These are phyloP conservation scores for Doryteuthis pealeii DNA, from an alignment of 1,140 invertebrate genomes.

Conservation along the genomic window DNA sequence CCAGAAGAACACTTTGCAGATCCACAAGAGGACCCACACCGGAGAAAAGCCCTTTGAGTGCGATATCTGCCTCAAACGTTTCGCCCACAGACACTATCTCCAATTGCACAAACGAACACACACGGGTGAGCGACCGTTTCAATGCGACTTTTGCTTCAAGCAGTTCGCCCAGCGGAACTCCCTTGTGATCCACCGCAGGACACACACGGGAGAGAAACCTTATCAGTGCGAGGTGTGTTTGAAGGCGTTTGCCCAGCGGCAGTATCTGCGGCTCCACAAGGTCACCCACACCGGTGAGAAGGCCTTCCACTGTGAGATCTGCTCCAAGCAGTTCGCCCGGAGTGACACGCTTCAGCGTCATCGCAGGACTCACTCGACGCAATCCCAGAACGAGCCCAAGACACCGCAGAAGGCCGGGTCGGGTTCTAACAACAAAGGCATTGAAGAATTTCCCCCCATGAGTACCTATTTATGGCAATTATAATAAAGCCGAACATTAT, in stretches of 20 bases:
- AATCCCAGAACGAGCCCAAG: not conserved
- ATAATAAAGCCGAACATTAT: not conserved
- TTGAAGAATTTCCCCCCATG: not conserved
- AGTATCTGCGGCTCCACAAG: constrained; percentile 84
- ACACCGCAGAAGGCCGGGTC: not conserved
- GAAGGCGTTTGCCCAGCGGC: constrained; percentile 85
- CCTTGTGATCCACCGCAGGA: not conserved
- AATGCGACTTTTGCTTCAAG: constrained; percentile 64
- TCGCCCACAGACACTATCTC: constrained; percentile 83
- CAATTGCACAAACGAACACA: constrained; percentile 75
- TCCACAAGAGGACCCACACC: constrained; percentile 72
- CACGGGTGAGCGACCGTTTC: constrained; percentile 63
- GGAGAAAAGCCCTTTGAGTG: constrained; percentile 80
- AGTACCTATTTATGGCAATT: not conserved
- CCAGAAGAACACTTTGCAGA: constrained; percentile 82
- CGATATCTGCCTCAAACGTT: constrained; percentile 74
- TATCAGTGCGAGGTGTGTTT: constrained; percentile 85
- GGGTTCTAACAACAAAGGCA: not conserved
- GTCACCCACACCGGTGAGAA: constrained; percentile 30
- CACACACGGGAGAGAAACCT: constrained; percentile 72
- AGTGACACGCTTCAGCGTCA: constrained; percentile 78
- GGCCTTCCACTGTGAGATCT: constrained; percentile 6
- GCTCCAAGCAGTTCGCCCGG: constrained; percentile 65
- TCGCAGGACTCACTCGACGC: not conserved
- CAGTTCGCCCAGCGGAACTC: constrained; percentile 73